These are phyloP conservation scores for Silurus glanis DNA, from an alignment of 2,113 vertebrate genomes.

Conservation along the genomic window DNA sequence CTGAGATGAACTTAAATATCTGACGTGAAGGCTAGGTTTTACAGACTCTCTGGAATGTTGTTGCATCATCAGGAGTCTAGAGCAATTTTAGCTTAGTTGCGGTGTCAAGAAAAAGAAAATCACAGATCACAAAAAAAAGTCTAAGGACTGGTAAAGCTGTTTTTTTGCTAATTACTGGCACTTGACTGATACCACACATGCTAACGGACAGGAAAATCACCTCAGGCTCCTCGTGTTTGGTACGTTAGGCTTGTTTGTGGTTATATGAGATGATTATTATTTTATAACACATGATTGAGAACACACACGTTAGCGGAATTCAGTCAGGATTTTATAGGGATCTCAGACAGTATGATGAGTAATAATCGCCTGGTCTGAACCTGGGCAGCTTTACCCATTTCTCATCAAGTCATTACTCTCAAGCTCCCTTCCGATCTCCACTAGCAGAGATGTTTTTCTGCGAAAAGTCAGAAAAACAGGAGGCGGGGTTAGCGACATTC, in stretches of 20 bases:
- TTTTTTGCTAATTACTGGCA: no score
- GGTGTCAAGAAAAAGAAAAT: not conserved
- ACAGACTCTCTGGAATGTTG: no score
- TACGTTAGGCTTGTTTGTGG: not conserved
- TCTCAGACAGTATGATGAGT: not conserved
- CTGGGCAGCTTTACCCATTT: not conserved
- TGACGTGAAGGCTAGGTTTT: not conserved
- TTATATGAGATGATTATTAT: not conserved
- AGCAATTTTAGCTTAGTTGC: no score
- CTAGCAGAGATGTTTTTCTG: not conserved
- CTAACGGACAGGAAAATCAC: not conserved
- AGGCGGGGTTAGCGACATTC: not conserved
- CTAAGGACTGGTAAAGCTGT: no score
- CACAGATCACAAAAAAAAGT: not conserved
- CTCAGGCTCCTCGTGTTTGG: not conserved
- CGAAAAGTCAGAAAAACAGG: not conserved
- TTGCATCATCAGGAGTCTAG: no score
- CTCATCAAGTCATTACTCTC: not conserved
- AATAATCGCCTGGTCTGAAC: not conserved
- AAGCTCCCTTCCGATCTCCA: not conserved
- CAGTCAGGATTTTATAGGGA: not conserved
- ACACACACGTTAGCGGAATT: not conserved
- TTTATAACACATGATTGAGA: not conserved
- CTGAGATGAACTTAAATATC: not conserved
- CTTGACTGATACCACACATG: not conserved